Percentiles rank a stretch among this genome's conserved stretches.
Evolutionary conservation across 2,113 vertebrate genomes (phyloP).

Genomic region (Phalacrocorax carbo): DNA sequence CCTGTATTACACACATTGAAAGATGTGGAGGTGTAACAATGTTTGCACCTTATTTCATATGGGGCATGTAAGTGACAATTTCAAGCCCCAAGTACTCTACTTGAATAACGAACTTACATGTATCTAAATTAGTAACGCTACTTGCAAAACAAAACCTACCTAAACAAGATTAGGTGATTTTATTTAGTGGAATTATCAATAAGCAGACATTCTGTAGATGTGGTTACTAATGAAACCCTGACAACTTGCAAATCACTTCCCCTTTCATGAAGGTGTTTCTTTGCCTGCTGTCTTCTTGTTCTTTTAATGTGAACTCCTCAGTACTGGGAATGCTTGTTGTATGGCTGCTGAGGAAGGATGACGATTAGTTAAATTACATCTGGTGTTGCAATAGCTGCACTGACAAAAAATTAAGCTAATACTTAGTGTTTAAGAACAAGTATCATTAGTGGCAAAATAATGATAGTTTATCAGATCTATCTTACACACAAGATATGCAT

Average conservation of each 20-base stretch:
- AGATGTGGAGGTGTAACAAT: not conserved
- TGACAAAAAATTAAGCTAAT: not conserved
- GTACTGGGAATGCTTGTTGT: not conserved
- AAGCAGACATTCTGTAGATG: not conserved
- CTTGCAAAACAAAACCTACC: not conserved
- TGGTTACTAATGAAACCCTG: not conserved
- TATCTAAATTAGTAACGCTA: not conserved
- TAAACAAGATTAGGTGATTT: not conserved
- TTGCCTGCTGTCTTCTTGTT: not conserved
- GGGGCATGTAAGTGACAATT: fast-evolving
- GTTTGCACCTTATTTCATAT: not conserved
- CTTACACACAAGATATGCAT: not conserved
- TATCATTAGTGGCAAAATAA: not conserved
- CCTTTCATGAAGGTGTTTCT: not conserved
- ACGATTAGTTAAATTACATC: not conserved
- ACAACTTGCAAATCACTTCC: not conserved
- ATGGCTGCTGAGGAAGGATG: not conserved
- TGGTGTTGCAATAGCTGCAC: not conserved
- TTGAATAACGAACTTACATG: not conserved
- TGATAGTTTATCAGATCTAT: not conserved
- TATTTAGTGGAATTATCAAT: not conserved
- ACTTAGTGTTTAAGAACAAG: not conserved
- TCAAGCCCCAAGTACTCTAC: not conserved
- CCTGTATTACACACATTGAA: not conserved
- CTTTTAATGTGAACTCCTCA: not conserved